Evolutionary conservation across 2,888 invertebrate genomes (phyloP), one percentile per base, ranked within the genome.

Genomic region (Parnassius apollo): DNA sequence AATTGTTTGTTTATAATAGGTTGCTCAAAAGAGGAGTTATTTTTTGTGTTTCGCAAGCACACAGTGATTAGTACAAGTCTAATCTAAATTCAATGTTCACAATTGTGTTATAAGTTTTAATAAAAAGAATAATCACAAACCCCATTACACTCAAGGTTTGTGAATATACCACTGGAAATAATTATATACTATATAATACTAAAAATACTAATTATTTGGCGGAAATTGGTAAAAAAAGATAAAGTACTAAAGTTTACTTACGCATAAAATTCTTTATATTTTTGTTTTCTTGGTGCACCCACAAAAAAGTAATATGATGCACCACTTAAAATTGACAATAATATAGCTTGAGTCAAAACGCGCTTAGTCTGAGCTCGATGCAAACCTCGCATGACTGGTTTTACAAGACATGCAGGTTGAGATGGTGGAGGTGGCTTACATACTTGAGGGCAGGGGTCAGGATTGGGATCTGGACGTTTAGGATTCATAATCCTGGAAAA

Each of bases 221-320:
- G 4, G 35, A 35, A 7, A 35, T 35, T 35, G 35, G 35, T 35
- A 35, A 46, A 46, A 46, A 46, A 46, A 46, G 10, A 12, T 2
- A 3, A n/a, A 42, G 12, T n/a, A 4, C 35, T n/a, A 51, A 25
- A 51, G 3, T 9, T 46, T 61, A 84, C 89, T 92, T 92, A 97
- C 97, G 93, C 94, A 92, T 96, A 96, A 81, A 94, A 97, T 46
- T 96, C 94, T 49, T 93, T 94, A 72, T 96, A 96, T 57, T 81
- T 86, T 10, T 83, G 77, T 71, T 93, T 94, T 60, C 93, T 93
- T 0, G 93, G 92, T 53, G 93, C 85, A 58, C 86, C 91, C 25
- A 94, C 71, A 0, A 92, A 45, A 0, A 90, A 2, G 71, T 95
- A 94, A 65, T 85, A 81, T 1, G 81, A 79, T 0, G 86, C 53